phyloP scores from a whole-genome alignment of 92 coral and sea anemone genomes.

The Porites rus region DNA sequence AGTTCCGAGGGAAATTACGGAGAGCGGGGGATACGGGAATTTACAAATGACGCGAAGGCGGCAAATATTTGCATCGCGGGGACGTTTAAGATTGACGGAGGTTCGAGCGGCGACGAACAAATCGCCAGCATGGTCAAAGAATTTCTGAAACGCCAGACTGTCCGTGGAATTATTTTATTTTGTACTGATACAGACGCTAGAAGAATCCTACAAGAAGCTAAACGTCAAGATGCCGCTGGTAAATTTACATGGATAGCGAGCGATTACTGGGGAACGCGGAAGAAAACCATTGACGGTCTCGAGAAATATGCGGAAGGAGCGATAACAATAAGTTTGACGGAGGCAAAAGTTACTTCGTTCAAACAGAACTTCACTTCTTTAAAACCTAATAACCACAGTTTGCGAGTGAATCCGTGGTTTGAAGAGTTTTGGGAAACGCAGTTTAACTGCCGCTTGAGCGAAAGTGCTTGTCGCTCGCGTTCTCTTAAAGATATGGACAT shows the following conservation, averaged over 20 bases:
- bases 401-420: slow-evolving; percentile 88
- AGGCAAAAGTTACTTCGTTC: slow-evolving; percentile 37
- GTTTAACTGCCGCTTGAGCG: slow-evolving; percentile 68
- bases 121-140: slow-evolving; percentile 61
- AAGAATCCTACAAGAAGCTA: slow-evolving; percentile 75
- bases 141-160: slow-evolving; percentile 57
- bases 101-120: slow-evolving; percentile 17
- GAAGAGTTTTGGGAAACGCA: slow-evolving; percentile 80
- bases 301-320: slow-evolving; percentile 87
- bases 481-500: slow-evolving; percentile 23
- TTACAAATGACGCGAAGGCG: slow-evolving; percentile 72
- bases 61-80: slow-evolving; percentile 85
- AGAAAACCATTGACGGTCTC: slow-evolving; percentile 68
- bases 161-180: slow-evolving; percentile 83
- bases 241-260: slow-evolving; percentile 86
- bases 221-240: slow-evolving; percentile 54
- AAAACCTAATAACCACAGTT: slow-evolving; percentile 56
- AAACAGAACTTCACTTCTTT: slow-evolving; percentile 71
- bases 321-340: slow-evolving; percentile 80
- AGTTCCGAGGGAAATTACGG: slow-evolving; percentile 95
- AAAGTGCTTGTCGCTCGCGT: slow-evolving; percentile 45
- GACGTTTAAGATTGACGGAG: slow-evolving; percentile 63
- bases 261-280: slow-evolving; percentile 95
- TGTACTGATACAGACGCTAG: slow-evolving; percentile 86
- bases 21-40: slow-evolving; percentile 84